Percentiles rank a stretch among this genome's conserved stretches.
phyloP scores from a whole-genome alignment of 1,140 invertebrate genomes.

The Bradysia coprophila region DNA sequence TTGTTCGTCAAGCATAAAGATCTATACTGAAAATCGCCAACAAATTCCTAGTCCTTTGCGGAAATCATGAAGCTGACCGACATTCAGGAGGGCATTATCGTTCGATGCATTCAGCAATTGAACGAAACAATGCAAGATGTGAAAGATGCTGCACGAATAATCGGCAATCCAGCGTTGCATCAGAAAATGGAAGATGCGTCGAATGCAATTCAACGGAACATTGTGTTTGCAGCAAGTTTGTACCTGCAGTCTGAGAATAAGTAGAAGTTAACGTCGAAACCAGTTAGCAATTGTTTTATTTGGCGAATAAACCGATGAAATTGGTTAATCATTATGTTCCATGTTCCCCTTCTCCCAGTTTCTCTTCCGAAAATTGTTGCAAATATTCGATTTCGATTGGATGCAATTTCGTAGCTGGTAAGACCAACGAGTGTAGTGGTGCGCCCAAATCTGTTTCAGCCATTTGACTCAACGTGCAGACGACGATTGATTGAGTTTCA shows the following conservation, averaged over 20 bases:
- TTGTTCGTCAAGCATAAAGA: neutral
- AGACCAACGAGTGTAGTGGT: constrained; percentile 86
- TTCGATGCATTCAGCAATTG: constrained; percentile 89
- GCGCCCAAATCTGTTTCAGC: constrained; percentile 55
- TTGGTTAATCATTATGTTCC: no score
- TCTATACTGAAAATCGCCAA: neutral
- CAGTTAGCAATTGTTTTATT: no score
- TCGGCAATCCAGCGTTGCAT: constrained; percentile 79
- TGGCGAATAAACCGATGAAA: no score
- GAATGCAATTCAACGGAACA: constrained; percentile 85
- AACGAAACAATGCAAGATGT: constrained; percentile 88
- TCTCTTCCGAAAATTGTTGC: constrained; percentile 7
- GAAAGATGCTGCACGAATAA: constrained; percentile 76
- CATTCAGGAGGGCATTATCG: constrained; percentile 95
- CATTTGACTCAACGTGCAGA: constrained; percentile 57
- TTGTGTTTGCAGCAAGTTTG: constrained; percentile 93
- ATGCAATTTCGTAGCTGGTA: constrained; percentile 65
- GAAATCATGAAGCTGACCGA: constrained; percentile 87
- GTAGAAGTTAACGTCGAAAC: no score
- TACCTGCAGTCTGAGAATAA: constrained; percentile 40
- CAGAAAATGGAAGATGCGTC: constrained; percentile 94
- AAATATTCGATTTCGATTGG: constrained; percentile 84
- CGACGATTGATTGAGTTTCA: constrained; percentile 60
- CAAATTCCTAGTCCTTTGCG: constrained; percentile 52
- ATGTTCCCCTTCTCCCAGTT: neutral